A percentile compares a stretch with the other conserved stretches of the same genome.
Conservation (phyloP, 1,140 invertebrate genomes). For the Trachymyrmex septentrionalis region DNA sequence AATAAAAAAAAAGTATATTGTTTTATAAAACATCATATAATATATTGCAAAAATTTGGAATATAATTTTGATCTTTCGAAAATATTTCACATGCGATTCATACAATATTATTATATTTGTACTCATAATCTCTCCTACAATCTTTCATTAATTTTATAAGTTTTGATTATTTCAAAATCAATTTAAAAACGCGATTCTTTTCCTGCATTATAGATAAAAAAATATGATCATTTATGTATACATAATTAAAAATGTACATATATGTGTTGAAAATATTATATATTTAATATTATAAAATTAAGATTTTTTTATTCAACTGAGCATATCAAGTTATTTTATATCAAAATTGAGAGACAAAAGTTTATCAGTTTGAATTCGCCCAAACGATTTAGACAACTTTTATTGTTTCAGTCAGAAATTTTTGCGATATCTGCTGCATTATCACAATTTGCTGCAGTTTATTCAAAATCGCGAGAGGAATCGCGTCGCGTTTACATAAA, state of each 20-base stretch:
- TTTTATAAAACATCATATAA: neutral
- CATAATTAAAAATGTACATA: neutral
- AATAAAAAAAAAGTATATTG: neutral
- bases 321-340: slow-evolving; percentile 2
- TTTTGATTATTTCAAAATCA: neutral
- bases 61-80: neutral
- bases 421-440: neutral
- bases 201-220: neutral
- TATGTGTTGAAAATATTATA: neutral
- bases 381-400: neutral
- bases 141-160: neutral
- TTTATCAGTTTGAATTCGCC: neutral
- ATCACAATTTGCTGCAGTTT: neutral
- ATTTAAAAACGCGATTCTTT: neutral
- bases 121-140: neutral
- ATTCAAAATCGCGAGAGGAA: neutral
- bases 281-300: neutral
- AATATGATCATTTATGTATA: neutral
- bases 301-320: neutral
- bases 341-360: no score
- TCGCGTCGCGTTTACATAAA: neutral
- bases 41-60: neutral
- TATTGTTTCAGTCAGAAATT: neutral
- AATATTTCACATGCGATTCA: neutral
- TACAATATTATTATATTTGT: neutral